Evolutionary conservation across 2,888 invertebrate genomes (phyloP), one percentile per base, ranked within the genome.

Genomic region (Erannis defoliaria): DNA sequence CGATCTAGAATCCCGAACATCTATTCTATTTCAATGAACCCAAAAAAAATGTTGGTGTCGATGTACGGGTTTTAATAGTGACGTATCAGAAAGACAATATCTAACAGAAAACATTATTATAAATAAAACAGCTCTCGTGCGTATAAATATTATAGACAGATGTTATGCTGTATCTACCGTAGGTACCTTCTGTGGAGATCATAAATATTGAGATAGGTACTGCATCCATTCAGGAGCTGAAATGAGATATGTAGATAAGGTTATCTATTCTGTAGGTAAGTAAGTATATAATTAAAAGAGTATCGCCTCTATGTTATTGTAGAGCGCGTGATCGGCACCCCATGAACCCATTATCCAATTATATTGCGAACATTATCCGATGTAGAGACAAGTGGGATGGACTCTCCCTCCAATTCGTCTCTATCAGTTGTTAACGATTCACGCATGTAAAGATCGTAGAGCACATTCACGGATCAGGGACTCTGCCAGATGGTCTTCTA

Each of bases 381-480:
- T 55, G 23, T 58, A 38, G 53, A 51, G 51, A 43, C 51, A 65
- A 65, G 62, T 62, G 38, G 56, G 59, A 68, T 68, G 40, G 67
- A 68, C 70, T 68, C 68, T 64, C 67, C 66, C 68, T 64, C 67
- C 67, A 64, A 29, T 55, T 10, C 16, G 48, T 48, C 29, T 42
- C 35, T 60, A 48, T 62, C 56, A 48, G 46, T 26, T 19, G 18
- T 50, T 37, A 48, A 16, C 29, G 33, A 49, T 48, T 51, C 42
- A 53, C 48, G 29, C 38, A n/a, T 40, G 37, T 40, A 37, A 59
- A 55, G 33, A 59, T 66, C 42, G 21, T 50, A 58, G 54, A 57
- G 63, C 58, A 16, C 68, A 64, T 58, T 61, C 48, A 46, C 26
- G 19, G 50, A 58, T 45, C 43, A 29, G 50, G 43, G 38, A 23